Base-by-base conservation (phyloP, 2,113 vertebrate genomes). In the Limnothrissa miodon region DNA sequence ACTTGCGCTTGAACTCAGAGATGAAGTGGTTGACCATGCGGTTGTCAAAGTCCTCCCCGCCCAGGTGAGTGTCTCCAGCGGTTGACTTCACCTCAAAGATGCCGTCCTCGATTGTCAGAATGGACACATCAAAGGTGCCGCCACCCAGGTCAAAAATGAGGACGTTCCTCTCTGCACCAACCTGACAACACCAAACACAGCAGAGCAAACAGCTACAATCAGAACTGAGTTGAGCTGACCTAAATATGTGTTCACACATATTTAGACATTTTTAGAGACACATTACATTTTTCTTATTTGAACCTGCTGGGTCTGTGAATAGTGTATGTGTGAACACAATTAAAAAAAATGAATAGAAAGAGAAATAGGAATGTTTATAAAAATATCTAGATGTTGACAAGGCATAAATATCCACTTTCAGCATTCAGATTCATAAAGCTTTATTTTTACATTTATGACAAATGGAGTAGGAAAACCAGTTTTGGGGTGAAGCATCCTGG, bases 61-160 rank as follows among this genome's bases (percentile, higher is more conserved):
- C 94, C 81, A 95, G 85, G 80, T 94, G 94, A 1, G 95, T 95
- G 90, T 95, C 92, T 0, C 94, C 94, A 0, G 94, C 93, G 0
- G 94, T 93, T 29, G 93, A 92, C 88, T 94, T 94, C 44, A 95
- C 93, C 85, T 94, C 93, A 80, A 95, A 95, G 89, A 95, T 93
- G 13, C 93, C 89, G 0, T 95, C 93, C 45, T 94, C 91, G n/a
- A 90, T 93, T 0, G 92, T 93, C 86, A 94, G 83, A 82, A 94
- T 93, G 80, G 94, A 94, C 45, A 94, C 93, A 0, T 98, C 97
- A 0, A 98, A 98, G 51, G 97, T 98, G 87, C 96, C 97, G 5
- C 97, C 97, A 0, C 97, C 97, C 1, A 98, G 90, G 1, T 98
- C 97, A 5, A 98, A 98, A 81, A 97, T 98, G 17, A 98, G 92